These are phyloP conservation scores for Nycticryphes semicollaris DNA, from an alignment of 2,113 vertebrate genomes.

Conservation along the genomic window DNA sequence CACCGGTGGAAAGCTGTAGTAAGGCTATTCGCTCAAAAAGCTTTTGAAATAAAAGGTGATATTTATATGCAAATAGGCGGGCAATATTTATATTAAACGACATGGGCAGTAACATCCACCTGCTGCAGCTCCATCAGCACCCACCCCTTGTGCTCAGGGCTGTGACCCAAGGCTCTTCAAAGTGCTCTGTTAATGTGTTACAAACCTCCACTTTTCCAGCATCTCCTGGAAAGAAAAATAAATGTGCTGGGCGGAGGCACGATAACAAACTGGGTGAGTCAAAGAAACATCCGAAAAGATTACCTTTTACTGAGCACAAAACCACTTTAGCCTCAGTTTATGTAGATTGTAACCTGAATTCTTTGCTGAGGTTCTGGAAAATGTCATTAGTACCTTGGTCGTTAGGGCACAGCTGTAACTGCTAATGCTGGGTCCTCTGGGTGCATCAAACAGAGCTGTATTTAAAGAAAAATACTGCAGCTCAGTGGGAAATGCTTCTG, in stretches of 20 bases:
- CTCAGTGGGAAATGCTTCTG: rapidly evolving
- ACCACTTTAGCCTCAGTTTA: not conserved
- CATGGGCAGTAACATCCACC: not conserved
- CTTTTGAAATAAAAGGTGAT: not conserved
- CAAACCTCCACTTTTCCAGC: not conserved
- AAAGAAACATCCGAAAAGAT: not conserved
- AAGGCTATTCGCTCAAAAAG: rapidly evolving
- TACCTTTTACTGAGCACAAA: not conserved
- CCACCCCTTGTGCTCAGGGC: not conserved
- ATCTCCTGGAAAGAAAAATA: not conserved
- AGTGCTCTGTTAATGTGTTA: not conserved
- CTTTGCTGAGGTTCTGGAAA: not conserved
- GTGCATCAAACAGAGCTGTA: rapidly evolving
- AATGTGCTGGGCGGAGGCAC: not conserved
- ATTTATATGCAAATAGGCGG: not conserved
- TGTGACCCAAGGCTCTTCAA: not conserved
- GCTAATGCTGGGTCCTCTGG: rapidly evolving
- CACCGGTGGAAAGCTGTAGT: not conserved
- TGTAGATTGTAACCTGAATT: not conserved
- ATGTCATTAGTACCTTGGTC: not conserved
- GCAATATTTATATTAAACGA: not conserved
- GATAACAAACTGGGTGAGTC: not conserved
- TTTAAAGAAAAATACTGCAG: rapidly evolving
- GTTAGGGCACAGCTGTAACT: not conserved
- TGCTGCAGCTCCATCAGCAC: not conserved